Evolutionary conservation across 1,140 invertebrate species (phyloP), one percentile per base, ranked within the genome.

Genomic region (Heliconius nattereri): DNA sequence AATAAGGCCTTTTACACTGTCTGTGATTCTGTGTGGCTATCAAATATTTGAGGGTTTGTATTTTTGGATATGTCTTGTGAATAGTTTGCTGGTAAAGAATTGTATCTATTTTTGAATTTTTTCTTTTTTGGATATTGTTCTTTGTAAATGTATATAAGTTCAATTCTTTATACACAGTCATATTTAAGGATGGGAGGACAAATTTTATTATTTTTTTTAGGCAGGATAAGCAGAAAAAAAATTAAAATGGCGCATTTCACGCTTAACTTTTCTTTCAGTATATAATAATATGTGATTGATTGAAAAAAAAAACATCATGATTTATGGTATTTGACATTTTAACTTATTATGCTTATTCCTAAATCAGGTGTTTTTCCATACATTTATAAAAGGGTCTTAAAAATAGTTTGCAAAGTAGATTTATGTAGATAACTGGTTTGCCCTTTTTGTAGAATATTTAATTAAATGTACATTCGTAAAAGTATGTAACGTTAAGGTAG

Each of bases 21-120:
- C 78, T 79, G 78, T 79, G 78, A 79, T 75, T 78, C 78, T 71
- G 73, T 71, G 73, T 79, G 57, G 73, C 71, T 73, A 40, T 78
- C 19, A 40, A 72, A 79, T 79, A 70, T 29, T 79, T 73, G 60
- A 75, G 20, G 73, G 73, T 75, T 71, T 71, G 73, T 79, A 75
- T 79, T 79, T 79, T 79, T 79, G 57, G 78, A 79, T 78, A 52
- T 29, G 35, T 78, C 49, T 78, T 73, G 71, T 76, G 72, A 78
- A 76, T 45, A 45, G 35, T 76, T 9, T 26, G 26, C 5, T 66
- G 23, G n/a, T 29, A 57, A 9, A 57, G 7, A 9, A 57, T 57
- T 57, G 60, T 16, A 66, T 66, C 57, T 76, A 71, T 76, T 76
- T 76, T 76, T 76, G 75, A 40, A 19, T 76, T 1, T 13, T 45